These are phyloP conservation scores for Cotesia chilonis DNA, from an alignment of 1,140 invertebrate genomes.

Conservation along the genomic window DNA sequence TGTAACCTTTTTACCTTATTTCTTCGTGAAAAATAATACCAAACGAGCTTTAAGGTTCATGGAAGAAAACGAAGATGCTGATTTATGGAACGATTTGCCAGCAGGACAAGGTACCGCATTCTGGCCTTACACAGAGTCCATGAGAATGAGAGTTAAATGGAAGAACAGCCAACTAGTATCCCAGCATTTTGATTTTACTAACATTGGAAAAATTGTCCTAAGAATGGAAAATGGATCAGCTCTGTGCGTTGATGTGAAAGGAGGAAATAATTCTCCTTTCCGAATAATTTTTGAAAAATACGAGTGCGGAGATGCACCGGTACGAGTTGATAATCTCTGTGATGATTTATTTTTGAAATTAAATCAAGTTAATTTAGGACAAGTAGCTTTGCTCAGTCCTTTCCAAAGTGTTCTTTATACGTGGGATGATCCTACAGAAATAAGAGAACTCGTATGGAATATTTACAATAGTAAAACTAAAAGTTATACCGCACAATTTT, in stretches of 20 bases:
- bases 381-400: conserved; percentile 79
- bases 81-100: conserved; percentile 82
- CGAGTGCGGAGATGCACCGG: conserved; percentile 76
- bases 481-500: conserved; percentile 76
- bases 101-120: conserved; percentile 77
- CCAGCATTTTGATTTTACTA: conserved; percentile 79
- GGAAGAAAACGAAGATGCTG: conserved; percentile 85
- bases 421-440: conserved; percentile 84
- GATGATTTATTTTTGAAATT: conserved; percentile 84
- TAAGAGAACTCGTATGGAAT: conserved; percentile 81
- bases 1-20: conserved; percentile 85
- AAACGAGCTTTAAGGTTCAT: conserved; percentile 78
- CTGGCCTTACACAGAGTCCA: conserved; percentile 83
- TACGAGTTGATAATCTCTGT: conserved; percentile 83
- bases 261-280: conserved; percentile 77
- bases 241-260: conserved; percentile 76
- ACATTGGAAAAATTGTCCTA: conserved; percentile 76
- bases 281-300: conserved; percentile 78
- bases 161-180: conserved; percentile 79
- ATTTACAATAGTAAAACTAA: conserved; percentile 82
- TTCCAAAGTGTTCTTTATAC: conserved; percentile 83
- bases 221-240: conserved; percentile 84
- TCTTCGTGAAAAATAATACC: conserved; percentile 81
- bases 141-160: conserved; percentile 83
- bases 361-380: conserved; percentile 76